Evolutionary conservation across 2,888 invertebrate species (phyloP), one percentile per base, ranked within the genome.

Genomic region (Amphipyra tragopoginis): DNA sequence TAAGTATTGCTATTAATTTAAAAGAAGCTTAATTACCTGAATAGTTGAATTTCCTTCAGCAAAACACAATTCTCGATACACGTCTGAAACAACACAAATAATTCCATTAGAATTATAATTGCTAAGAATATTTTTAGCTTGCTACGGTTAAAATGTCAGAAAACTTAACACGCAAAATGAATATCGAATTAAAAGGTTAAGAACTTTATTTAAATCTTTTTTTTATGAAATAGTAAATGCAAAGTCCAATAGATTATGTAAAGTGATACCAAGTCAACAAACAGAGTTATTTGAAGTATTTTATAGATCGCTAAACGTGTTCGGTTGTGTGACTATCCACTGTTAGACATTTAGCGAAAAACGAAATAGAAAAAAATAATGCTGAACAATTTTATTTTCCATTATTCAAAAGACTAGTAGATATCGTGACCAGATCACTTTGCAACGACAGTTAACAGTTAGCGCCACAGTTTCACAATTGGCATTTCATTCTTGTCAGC

Each of bases 401-500:
- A 62, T 62, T 44, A 59, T 72, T 59, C 49, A 57, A 63, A 61
- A 61, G 43, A 43, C 21, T 43, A 26, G 29, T 13, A 50, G 52
- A 62, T 80, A 64, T 77, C 78, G 77, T 78, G 78, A 80, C 77
- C 34, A 15, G 51, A 62, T 61, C 69, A 73, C 62, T 75, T 73
- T 58, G 48, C 50, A 65, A 61, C 52, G 39, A 52, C 61, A 60
- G 36, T 49, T 26, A 43, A 65, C 50, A 50, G 48, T 62, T 61
- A 66, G 48, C 51, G 44, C 42, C 58, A 54, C 38, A 51, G 49
- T 54, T 60, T 51, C 44, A 68, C 39, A 54, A 57, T 42, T 36
- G 56, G 34, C 43, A 51, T 75, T 64, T 62, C 59, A 66, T 64
- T 61, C 43, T 55, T 65, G 60, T 56, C 26, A 57, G 21, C 21